Base-by-base conservation (phyloP, 2,888 invertebrate genomes). In the Sesamia inferens region DNA sequence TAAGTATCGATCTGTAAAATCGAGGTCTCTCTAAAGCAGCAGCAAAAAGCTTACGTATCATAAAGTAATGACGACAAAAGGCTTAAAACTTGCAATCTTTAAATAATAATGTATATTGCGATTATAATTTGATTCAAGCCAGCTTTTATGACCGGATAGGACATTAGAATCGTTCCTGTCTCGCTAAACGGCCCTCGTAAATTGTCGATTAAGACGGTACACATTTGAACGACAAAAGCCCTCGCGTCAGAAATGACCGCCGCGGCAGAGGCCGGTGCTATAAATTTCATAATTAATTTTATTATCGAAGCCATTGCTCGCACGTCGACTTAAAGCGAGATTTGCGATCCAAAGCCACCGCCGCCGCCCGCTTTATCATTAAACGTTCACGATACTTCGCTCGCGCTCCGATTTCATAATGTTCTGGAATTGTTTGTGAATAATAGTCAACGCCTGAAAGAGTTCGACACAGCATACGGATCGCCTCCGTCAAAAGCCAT, bases 241-340 rank as follows among this genome's bases (percentile, higher is more conserved):
- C 78, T 84, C 86, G 85, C 87, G 87, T 88, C 90, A 90, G 89
- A 90, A 88, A 88, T 84, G 85, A 85, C 90, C 89, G 90, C 89
- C 85, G 85, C 87, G 78, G 82, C 88, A 87, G 86, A 83, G 85
- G 78, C 84, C 79, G 87, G 79, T 87, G 92, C 91, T 88, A 94
- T 95, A 94, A 94, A 94, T 94, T 92, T 90, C 88, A 93, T 93
- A 94, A 95, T 94, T 94, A 94, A 94, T 94, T 94, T 95, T 94
- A 95, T 93, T 92, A 93, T 92, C 92, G 90, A 88, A 89, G 88
- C 91, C 91, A 92, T 92, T 92, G 92, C 92, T 94, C 91, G 92
- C 90, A 90, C 90, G 93, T 94, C 94, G 94, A 83, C 94, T 94
- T 94, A 94, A 91, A 90, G 89, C 87, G 89, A 92, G 93, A 94